phyloP scores from a whole-genome alignment of 2,888 invertebrate species.

The Hyalella azteca region DNA sequence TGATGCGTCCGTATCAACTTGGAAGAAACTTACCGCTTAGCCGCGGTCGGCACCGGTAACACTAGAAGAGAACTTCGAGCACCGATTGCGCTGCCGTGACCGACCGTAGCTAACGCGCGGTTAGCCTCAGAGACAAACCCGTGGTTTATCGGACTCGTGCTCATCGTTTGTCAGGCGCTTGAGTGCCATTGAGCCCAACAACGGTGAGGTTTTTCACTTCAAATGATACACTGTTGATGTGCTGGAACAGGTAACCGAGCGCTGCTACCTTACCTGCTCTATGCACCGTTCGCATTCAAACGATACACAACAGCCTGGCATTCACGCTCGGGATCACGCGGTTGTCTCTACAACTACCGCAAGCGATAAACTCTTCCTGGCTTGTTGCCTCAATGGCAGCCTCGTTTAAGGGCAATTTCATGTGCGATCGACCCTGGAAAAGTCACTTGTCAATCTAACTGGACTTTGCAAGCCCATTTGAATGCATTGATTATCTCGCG shows the following conservation, averaged over 20 bases:
- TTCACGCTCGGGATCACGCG: constrained; percentile 1
- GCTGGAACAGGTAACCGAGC: constrained; percentile 34
- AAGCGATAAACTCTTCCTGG: no score
- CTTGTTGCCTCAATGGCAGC: neutral
- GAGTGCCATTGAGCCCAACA: constrained; percentile 27
- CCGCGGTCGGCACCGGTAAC: constrained; percentile 17
- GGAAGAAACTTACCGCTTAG: constrained; percentile 15
- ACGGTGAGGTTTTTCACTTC: constrained; percentile 36
- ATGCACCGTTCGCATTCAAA: constrained; percentile 9
- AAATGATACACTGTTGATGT: constrained; percentile 34
- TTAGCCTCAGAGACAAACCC: neutral
- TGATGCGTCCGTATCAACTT: constrained; percentile 22
- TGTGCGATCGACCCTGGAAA: neutral
- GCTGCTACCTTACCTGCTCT: no score
- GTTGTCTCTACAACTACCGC: neutral
- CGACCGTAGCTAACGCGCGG: constrained; percentile 28
- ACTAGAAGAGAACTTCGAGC: neutral
- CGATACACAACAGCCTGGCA: constrained; percentile 2
- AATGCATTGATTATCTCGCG: constrained; percentile 4
- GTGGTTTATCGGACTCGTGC: constrained; percentile 23
- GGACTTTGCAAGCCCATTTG: constrained; percentile 21
- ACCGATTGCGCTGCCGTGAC: constrained; percentile 5
- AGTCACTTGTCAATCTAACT: constrained; percentile 16
- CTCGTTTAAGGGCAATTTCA: constrained; percentile 18
- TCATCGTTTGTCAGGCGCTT: constrained; percentile 23